Evolutionary conservation across 1,140 invertebrate genomes (phyloP), one percentile per base, ranked within the genome.

Genomic region (Neodiprion pinetum): DNA sequence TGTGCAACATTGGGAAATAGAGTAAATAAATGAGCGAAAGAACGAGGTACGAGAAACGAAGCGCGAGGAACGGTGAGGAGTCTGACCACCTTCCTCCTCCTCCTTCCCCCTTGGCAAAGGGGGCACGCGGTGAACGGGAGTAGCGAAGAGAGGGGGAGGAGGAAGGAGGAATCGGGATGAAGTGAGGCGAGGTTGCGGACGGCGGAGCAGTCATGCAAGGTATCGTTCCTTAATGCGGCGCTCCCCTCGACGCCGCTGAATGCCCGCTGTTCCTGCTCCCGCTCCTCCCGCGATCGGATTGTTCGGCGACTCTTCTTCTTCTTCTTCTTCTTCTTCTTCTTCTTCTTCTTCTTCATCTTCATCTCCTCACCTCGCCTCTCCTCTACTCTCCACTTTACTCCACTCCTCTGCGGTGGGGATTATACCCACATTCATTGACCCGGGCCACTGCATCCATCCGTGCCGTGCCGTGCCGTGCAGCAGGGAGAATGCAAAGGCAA

Each of bases 1-100:
- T 81, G 78, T 80, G 79, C 82, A 77, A 79, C 81, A 79, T 80
- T 70, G 82, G 79, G 82, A 84, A 83, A 84, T 85, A 85, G 84
- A 82, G 83, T 78, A 83, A 83, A 82, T 81, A 85, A 85, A 79
- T 79, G 78, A 82, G 81, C 81, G 80, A 81, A 49, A 70, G 71
- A 72, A 71, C 40, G 66, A 73, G 82, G 81, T 77, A 77, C 70
- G 74, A 78, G 76, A 78, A 67, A 78, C 76, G 70, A 76, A 53
- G 73, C 79, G 50, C 72, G 70, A 71, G 67, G 77, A 74, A 72
- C 78, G 71, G 69, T 75, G 74, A 66, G 40, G 67, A 21, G 79
- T 74, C 76, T 80, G 79, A 80, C 77, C 73, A 80, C n/a, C 28
- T 21, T 21, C 17, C 17, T 21, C 17, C 17, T 21, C 28, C 28